A percentile compares a stretch with the other conserved stretches of the same genome.
These are phyloP conservation scores for Paracentrotus lividus DNA, from an alignment of 53 echinoderm and acorn worm species.

Conservation along the genomic window DNA sequence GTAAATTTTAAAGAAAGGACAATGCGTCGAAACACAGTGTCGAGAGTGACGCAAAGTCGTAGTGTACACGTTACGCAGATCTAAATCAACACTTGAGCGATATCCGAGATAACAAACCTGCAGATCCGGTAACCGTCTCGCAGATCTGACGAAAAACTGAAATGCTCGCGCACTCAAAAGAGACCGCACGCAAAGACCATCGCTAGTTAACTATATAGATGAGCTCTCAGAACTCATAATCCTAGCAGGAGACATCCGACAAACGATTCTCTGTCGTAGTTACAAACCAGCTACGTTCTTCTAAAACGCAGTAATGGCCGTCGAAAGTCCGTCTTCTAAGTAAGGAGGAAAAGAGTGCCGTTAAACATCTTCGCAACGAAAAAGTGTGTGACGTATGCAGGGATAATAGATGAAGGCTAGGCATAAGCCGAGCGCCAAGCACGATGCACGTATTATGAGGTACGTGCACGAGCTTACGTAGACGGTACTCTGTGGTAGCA, in stretches of 20 bases:
- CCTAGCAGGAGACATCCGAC: conserved; percentile 9
- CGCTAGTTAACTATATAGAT: too few relatives aligned
- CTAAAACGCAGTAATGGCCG: not conserved
- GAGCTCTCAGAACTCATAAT: not conserved
- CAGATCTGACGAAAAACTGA: not conserved
- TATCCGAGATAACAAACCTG: conserved; percentile 9
- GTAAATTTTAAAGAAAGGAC: not conserved
- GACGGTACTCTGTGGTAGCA: conserved; percentile 36
- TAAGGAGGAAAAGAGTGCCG: conserved; percentile 40
- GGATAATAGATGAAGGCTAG: conserved; percentile 60
- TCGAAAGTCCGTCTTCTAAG: conserved; percentile 3
- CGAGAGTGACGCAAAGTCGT: not conserved
- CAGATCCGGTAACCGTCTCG: not conserved
- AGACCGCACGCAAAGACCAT: too few relatives aligned
- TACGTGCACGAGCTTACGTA: conserved; percentile 28
- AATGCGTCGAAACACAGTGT: not conserved
- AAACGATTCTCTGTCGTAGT: conserved; percentile 13
- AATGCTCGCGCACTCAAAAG: not conserved
- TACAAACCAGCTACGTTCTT: not conserved
- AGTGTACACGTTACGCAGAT: too few relatives aligned
- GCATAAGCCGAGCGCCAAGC: conserved; percentile 36
- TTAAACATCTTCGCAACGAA: conserved; percentile 23
- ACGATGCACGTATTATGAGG: not conserved
- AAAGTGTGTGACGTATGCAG: conserved; percentile 49
- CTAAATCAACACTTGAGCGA: conserved; percentile 50